Base-by-base conservation (phyloP, 1,140 invertebrate species). In the Philaenus spumarius region DNA sequence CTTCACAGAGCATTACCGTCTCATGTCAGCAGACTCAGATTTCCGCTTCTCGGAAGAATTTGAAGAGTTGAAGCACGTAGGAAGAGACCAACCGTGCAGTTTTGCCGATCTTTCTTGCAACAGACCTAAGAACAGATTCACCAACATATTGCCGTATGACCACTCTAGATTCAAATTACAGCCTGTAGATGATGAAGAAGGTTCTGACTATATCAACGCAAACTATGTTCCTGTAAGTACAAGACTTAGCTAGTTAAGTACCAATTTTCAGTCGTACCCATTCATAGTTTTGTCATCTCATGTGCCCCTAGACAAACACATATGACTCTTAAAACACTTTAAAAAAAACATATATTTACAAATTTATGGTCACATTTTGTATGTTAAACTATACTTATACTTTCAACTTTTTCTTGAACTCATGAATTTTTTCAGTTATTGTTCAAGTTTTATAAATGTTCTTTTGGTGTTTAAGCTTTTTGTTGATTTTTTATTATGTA, bases 11-110 rank as follows among this genome's bases (percentile, higher is more conserved):
- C 95, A 98, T 74, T 95, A 96, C 70, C 80, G 90, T 12, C 80
- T 90, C 12, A 97, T 98, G 95, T 92, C 92, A 9, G 95, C 95
- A 11, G 96, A 99, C 77, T 97, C 94, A 4, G 96, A 98, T 75
- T 97, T 98, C 73, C 82, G 91, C 69, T 99, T 98, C 73, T 95
- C 93, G 50, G 96, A 98, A 75, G 95, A 99, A 75, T 99, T 97
- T 75, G 96, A 99, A 76, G 92, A 97, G 68, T 72, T 98, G 54
- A 97, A 97, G 71, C 86, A 93, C 67, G 88, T 98, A 17, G 97
- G 95, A 2, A 77, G 93, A 5, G 93, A 97, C 65, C 92, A 96
- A 71, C 79, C 89, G 0, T 87, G 83, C 67, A 84, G 86, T 23
- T 95, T 94, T 43, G 95, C 97, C 1, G 95, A 98, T 77, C 76